Conservation (phyloP, 2,888 invertebrate genomes). For the Macrophya annulata region DNA sequence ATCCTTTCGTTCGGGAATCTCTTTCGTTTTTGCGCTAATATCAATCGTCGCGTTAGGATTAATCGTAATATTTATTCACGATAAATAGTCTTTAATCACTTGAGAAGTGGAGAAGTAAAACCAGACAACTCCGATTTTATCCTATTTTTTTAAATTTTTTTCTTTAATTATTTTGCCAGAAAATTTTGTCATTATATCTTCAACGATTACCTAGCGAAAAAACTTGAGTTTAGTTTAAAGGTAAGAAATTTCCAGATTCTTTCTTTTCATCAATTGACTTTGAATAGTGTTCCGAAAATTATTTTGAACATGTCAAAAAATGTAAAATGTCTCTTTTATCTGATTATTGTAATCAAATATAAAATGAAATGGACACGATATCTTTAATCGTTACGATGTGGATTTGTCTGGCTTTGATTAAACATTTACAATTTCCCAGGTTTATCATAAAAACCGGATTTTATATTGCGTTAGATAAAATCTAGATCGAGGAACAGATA, state of each 20-base stretch:
- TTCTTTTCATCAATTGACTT: too few relatives aligned
- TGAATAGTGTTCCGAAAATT: too few relatives aligned
- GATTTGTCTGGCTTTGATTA: neutral
- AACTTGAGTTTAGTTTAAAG: too few relatives aligned
- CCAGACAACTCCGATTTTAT: neutral
- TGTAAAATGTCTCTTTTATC: neutral
- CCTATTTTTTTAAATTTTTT: neutral
- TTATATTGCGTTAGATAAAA: neutral
- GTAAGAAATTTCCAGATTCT: neutral
- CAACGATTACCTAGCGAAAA: neutral
- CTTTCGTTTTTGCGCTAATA: conserved; percentile 58
- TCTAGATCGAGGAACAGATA: neutral
- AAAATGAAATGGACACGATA: neutral
- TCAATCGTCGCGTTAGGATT: conserved; percentile 55
- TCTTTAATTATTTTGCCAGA: neutral
- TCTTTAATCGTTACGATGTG: neutral
- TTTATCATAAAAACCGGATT: neutral
- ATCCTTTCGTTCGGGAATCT: conserved; percentile 55
- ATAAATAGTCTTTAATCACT: neutral
- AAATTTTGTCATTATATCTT: neutral
- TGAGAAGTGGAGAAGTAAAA: neutral
- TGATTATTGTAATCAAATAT: neutral
- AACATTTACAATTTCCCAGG: neutral
- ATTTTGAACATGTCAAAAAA: neutral
- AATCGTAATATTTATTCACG: conserved; percentile 17